Conservation (phyloP, 2,888 invertebrate species). For the Dasysyrphus tricinctus region DNA sequence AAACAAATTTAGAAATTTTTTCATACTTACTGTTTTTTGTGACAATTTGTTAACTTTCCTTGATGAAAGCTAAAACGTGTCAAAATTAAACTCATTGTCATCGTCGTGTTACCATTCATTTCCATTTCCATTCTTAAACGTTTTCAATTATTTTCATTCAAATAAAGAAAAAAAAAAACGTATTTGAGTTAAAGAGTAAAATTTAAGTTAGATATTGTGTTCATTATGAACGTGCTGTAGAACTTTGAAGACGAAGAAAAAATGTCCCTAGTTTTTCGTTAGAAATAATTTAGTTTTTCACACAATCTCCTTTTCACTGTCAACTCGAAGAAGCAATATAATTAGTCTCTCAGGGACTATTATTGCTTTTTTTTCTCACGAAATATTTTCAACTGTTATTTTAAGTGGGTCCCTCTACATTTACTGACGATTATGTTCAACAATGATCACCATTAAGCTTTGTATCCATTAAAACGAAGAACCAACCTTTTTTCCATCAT, state of each 20-base stretch:
- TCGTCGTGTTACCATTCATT: neutral
- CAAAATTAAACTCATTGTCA: slow-evolving; percentile 2
- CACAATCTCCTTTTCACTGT: neutral
- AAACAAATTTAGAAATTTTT: neutral
- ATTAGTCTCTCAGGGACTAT: neutral
- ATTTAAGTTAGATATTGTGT: neutral
- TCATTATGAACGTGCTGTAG: neutral
- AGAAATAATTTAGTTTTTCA: neutral
- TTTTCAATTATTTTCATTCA: slow-evolving; percentile 8
- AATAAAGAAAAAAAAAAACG: too few relatives aligned
- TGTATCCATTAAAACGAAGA: too few relatives aligned
- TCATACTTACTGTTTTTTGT: neutral
- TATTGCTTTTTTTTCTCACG: too few relatives aligned
- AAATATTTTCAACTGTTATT: neutral
- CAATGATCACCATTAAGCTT: neutral
- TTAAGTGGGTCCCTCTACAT: neutral
- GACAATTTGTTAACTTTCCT: slow-evolving; percentile 7
- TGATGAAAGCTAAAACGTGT: neutral
- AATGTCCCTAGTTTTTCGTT: neutral
- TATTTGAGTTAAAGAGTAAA: neutral
- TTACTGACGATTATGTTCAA: neutral
- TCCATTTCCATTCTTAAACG: neutral
- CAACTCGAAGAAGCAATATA: too few relatives aligned
- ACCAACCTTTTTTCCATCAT: neutral
- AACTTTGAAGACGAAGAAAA: neutral